Conservation (phyloP, 1,140 invertebrate genomes). For the Dinoponera quadriceps region DNA sequence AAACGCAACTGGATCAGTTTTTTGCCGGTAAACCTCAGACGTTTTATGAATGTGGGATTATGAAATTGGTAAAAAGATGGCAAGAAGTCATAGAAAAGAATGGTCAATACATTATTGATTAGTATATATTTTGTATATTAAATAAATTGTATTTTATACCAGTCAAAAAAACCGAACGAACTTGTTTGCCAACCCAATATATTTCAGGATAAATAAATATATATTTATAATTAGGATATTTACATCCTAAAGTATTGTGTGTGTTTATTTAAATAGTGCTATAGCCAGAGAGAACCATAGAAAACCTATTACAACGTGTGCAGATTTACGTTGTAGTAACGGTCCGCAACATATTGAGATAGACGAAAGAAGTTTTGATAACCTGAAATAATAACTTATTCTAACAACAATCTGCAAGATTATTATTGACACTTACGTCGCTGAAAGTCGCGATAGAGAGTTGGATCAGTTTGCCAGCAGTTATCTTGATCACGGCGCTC, state of each 20-base stretch:
- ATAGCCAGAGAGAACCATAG: not conserved
- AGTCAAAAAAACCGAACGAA: too few relatives aligned
- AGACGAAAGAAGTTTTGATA: constrained; percentile 65
- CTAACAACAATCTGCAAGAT: not conserved
- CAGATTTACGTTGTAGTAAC: constrained; percentile 27
- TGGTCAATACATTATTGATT: too few relatives aligned
- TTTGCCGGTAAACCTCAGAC: too few relatives aligned
- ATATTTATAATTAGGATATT: not conserved
- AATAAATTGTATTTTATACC: too few relatives aligned
- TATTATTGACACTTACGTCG: constrained; percentile 61
- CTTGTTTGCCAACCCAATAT: too few relatives aligned
- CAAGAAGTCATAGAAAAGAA: too few relatives aligned
- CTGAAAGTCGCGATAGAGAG: constrained; percentile 70
- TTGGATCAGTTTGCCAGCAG: constrained; percentile 69
- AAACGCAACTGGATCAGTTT: too few relatives aligned
- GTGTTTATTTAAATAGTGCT: constrained; percentile 26
- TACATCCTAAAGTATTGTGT: not conserved
- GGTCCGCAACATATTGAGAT: constrained; percentile 67
- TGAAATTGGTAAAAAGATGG: too few relatives aligned
- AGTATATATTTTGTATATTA: too few relatives aligned
- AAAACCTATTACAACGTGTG: not conserved
- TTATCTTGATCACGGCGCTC: constrained; percentile 61
- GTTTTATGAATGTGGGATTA: too few relatives aligned
- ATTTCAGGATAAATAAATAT: not conserved
- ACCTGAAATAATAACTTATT: constrained; percentile 54